Conservation (phyloP, 2,888 invertebrate species). For the Seira sanloemensis region DNA sequence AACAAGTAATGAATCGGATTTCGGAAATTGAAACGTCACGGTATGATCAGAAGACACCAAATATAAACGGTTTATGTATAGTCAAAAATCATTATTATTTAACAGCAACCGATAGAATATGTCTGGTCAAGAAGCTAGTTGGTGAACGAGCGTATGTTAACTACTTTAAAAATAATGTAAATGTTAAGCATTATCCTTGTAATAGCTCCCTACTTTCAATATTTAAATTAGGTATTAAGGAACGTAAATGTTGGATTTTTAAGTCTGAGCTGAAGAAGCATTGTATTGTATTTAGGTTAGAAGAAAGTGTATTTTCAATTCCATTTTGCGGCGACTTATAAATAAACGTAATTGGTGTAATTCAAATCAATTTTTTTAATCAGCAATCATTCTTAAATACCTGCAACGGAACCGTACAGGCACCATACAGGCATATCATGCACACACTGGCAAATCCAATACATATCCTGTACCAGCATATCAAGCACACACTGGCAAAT, state of each 20-base stretch:
- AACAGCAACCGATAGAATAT: background rate
- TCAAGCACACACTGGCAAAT: no score
- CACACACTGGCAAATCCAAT: no score
- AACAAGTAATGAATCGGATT: slow-evolving; percentile 11
- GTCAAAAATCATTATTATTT: background rate
- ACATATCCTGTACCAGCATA: no score
- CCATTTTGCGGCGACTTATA: no score
- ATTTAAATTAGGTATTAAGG: background rate
- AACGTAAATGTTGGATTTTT: background rate
- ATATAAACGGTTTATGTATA: background rate
- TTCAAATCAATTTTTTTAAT: no score
- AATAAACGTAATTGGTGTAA: no score
- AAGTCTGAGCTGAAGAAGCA: background rate
- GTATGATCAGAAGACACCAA: background rate
- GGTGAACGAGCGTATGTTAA: background rate
- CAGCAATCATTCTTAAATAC: no score
- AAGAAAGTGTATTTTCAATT: no score
- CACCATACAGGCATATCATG: no score
- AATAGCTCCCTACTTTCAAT: background rate
- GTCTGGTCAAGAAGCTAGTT: background rate
- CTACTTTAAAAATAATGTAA: background rate
- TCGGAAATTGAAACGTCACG: background rate
- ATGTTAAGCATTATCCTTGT: background rate
- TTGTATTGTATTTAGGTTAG: background rate
- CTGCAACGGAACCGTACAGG: no score